Evolutionary conservation across 64 coral and sea anemone genomes (phyloP).

Genomic region (Stylophora pistillata): DNA sequence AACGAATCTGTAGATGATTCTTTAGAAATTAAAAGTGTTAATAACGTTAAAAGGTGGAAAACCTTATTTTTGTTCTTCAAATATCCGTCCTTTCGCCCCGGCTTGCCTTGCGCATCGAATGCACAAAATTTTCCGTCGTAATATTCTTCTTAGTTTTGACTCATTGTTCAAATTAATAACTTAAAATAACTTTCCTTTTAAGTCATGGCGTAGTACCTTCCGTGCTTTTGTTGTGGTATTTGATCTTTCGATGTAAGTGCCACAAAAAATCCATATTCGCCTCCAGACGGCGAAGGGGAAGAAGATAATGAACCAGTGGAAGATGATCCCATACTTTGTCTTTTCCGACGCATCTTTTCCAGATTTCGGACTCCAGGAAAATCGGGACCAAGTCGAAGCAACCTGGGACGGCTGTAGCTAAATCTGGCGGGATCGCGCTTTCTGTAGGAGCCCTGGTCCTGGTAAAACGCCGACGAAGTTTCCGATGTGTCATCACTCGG

Average conservation of each 20-base stretch:
- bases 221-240: conserved; percentile 2
- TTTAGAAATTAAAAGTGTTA: too few relatives aligned
- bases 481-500: conserved; percentile 92
- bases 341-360: conserved; percentile 84
- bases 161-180: too few relatives aligned
- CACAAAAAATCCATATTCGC: conserved; percentile 79
- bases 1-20: too few relatives aligned
- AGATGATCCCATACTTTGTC: conserved; percentile 83
- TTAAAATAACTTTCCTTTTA: not conserved
- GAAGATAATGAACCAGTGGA: conserved; percentile 57
- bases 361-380: conserved; percentile 88
- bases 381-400: conserved; percentile 68
- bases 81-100: not conserved
- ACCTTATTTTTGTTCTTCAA: too few relatives aligned
- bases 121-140: not conserved
- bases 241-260: conserved; percentile 69
- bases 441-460: conserved; percentile 7
- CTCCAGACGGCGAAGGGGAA: conserved; percentile 47
- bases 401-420: conserved; percentile 69
- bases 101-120: not conserved
- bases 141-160: not conserved
- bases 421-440: conserved; percentile 47
- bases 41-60: too few relatives aligned
- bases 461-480: conserved; percentile 67
- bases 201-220: conserved; percentile 38